Evolutionary conservation across 2,888 invertebrate genomes (phyloP).

Genomic region (Lepidonotus clava): DNA sequence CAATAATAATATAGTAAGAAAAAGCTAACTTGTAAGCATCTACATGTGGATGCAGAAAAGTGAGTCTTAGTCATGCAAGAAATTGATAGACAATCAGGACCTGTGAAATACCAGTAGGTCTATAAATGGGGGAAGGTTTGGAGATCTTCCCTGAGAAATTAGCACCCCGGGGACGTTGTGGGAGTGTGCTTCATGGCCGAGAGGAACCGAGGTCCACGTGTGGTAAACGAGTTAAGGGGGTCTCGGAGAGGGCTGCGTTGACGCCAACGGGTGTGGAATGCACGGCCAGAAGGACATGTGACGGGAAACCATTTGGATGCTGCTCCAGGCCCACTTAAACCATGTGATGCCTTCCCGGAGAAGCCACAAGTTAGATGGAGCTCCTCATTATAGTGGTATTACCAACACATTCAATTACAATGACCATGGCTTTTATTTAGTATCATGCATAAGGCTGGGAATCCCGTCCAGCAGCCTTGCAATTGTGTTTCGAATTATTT

Average conservation of each 20-base stretch:
- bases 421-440: not conserved
- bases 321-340: slow-evolving; percentile 1
- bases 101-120: too few relatives aligned
- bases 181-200: too few relatives aligned
- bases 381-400: too few relatives aligned
- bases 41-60: too few relatives aligned
- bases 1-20: too few relatives aligned
- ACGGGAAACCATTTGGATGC: slow-evolving; percentile 2
- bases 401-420: too few relatives aligned
- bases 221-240: slow-evolving; percentile 23
- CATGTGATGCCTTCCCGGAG: not conserved
- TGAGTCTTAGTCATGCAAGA: too few relatives aligned
- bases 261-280: not conserved
- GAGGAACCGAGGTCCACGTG: not conserved
- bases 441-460: not conserved
- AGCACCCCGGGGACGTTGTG: not conserved
- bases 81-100: too few relatives aligned
- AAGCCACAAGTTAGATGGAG: slow-evolving; percentile 4
- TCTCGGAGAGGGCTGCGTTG: not conserved
- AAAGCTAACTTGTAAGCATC: too few relatives aligned
- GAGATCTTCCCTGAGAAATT: not conserved
- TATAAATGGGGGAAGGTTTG: not conserved
- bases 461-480: too few relatives aligned
- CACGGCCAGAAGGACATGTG: not conserved
- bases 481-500: too few relatives aligned